Base-by-base conservation (phyloP, 2,888 invertebrate species). In the Lasioglossum calceatum region DNA sequence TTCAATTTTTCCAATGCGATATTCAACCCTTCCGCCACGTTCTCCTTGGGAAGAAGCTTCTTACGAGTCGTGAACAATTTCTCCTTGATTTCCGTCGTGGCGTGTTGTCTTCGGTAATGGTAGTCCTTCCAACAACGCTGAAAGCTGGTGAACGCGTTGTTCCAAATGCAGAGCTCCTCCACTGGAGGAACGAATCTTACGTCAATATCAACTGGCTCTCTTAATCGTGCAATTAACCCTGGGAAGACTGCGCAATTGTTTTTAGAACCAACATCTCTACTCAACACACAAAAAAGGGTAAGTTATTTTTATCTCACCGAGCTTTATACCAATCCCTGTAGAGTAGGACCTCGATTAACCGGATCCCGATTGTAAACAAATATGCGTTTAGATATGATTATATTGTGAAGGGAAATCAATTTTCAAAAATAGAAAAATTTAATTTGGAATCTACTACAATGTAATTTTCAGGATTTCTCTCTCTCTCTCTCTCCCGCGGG, bases 141-240 rank as follows among this genome's bases (percentile, higher is more conserved):
- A 58, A 94, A 94, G 73, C 85, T 92, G 2, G 72, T 27, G 16
- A 93, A 89, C 14, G 92, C 88, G n/a, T 92, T 88, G 61, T 88
- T 92, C 93, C 93, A 94, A 19, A 93, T 89, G 70, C 88, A 93
- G 16, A 94, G 67, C 79, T 93, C 92, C 79, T 93, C 93, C 36
- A 92, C 93, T 94, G 75, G 50, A 91, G 88, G n/a, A 39, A 70
- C 39, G 39, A 39, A 70, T 8, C 23, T 42, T 12, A 70, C 32
- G 10, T 70, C 16, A 61, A 61, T 7, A 61, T n/a, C 4, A 16
- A 61, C 27, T 61, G 4, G 4, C 27, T 27, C 27, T 32, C 27
- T 5, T 7, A 2, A 64, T 64, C 32, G 64, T 16, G 32, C 16
- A 16, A 64, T 64, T 64, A 32, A 64, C 32, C 27, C 61, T 61